phyloP scores from a whole-genome alignment of 2,797 vertebrate genomes.

The Pseudochromis fuscus region DNA sequence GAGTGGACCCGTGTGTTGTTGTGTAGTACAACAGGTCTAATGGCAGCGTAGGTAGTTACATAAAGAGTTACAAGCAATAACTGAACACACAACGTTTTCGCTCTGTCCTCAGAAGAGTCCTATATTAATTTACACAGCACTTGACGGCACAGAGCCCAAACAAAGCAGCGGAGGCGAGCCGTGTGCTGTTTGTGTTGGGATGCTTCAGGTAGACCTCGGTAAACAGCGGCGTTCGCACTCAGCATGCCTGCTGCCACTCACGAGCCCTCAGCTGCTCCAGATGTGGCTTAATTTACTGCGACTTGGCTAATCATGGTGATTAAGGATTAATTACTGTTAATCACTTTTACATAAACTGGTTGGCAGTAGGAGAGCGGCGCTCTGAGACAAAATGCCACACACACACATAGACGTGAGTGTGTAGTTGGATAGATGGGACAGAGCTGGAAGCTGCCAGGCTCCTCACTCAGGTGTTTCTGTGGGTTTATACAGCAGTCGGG shows the following conservation, averaged over 20 bases:
- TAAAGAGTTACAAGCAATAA: neutral
- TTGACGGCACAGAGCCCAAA: constrained; percentile 9
- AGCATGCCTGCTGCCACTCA: constrained; percentile 82
- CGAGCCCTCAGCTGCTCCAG: constrained; percentile 95
- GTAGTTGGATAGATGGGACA: constrained; percentile 72
- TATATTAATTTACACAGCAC: neutral
- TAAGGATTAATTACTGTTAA: constrained; percentile 99
- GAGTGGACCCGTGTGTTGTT: no score
- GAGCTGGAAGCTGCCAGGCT: constrained; percentile 33
- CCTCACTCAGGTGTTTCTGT: constrained; percentile 16
- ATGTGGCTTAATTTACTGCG: constrained; percentile 99
- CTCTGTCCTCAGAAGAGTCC: no score
- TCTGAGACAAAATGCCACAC: constrained; percentile 92
- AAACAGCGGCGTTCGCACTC: constrained; percentile 88
- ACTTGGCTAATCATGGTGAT: constrained; percentile 99
- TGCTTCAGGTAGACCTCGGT: constrained; percentile 87
- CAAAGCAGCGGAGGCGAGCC: neutral
- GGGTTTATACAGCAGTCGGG: constrained; percentile 38
- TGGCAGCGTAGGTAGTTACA: no score
- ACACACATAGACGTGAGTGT: constrained; percentile 80
- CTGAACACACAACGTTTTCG: neutral
- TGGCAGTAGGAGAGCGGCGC: constrained; percentile 94
- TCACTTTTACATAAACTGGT: constrained; percentile 99
- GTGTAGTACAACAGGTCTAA: neutral
- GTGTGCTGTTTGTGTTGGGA: constrained; percentile 42